Percentiles rank a stretch among this genome's conserved stretches.
These are phyloP conservation scores for Eulemur coronatus DNA, from an alignment of 2,797 vertebrate species.

Conservation along the genomic window DNA sequence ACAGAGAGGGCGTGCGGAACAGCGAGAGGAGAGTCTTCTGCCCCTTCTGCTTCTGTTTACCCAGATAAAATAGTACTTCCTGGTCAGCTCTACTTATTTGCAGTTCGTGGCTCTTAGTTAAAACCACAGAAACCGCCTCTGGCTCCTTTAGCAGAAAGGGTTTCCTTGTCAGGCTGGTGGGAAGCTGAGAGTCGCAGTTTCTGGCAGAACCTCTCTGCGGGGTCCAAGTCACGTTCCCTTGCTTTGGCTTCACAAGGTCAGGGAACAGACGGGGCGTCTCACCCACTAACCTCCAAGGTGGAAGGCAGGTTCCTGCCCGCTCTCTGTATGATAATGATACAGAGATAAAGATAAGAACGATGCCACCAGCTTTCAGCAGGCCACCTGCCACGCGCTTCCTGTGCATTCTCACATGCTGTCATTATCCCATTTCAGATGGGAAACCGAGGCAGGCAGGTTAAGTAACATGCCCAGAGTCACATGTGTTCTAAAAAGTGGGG, in stretches of 20 bases:
- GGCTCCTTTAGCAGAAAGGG: neutral
- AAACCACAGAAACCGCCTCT: neutral
- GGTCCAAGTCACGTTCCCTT: neutral
- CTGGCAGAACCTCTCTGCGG: neutral
- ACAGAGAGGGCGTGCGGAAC: rapidly evolving
- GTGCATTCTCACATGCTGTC: rapidly evolving
- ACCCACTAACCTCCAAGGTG: rapidly evolving
- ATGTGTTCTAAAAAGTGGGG: too few relatives aligned
- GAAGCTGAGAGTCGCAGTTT: too few relatives aligned
- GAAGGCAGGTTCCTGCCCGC: neutral
- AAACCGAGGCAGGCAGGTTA: neutral
- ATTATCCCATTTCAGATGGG: neutral
- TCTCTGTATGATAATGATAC: neutral
- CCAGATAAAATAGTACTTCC: rapidly evolving
- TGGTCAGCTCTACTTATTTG: neutral
- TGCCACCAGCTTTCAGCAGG: neutral
- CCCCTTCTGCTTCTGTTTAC: neutral
- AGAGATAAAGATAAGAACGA: too few relatives aligned
- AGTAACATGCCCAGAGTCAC: neutral
- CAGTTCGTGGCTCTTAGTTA: neutral
- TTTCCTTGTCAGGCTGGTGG: neutral
- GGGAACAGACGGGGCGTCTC: rapidly evolving
- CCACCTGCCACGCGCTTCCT: rapidly evolving
- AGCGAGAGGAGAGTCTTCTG: neutral
- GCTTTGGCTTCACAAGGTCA: neutral